Conservation (phyloP, 2,113 vertebrate genomes). For the Ptilonorhynchus violaceus region DNA sequence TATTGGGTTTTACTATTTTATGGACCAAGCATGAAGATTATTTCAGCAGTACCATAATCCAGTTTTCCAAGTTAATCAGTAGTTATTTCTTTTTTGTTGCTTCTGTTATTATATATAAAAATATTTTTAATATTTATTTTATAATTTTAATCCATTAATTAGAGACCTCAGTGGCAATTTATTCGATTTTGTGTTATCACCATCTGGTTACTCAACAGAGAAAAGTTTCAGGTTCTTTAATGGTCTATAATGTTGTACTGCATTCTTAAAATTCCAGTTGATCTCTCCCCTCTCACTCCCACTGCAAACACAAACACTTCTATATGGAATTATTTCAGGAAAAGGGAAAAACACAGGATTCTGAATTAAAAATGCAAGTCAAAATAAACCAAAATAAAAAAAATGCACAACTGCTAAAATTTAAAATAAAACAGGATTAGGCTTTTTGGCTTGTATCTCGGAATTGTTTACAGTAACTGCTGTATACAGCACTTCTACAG, state of each 20-base stretch:
- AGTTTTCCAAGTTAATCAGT: background rate
- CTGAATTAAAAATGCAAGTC: background rate
- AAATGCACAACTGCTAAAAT: accelerated
- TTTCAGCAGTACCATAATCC: background rate
- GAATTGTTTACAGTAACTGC: background rate
- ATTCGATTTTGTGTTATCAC: background rate
- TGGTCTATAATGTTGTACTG: background rate
- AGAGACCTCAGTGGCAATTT: background rate
- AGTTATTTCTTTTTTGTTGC: background rate
- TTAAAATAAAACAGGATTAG: background rate
- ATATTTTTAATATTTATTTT: background rate
- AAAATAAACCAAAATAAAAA: background rate
- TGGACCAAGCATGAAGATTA: background rate
- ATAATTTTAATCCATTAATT: background rate
- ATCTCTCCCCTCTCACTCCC: background rate
- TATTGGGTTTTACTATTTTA: background rate
- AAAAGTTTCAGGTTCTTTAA: background rate
- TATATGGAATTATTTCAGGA: background rate
- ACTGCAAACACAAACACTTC: background rate
- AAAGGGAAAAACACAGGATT: background rate
- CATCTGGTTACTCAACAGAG: background rate
- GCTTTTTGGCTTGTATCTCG: background rate
- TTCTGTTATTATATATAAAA: background rate
- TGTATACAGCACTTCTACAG: background rate
- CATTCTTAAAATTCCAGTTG: background rate